phyloP scores from a whole-genome alignment of 2,888 invertebrate genomes.

The Epirrita christyi region DNA sequence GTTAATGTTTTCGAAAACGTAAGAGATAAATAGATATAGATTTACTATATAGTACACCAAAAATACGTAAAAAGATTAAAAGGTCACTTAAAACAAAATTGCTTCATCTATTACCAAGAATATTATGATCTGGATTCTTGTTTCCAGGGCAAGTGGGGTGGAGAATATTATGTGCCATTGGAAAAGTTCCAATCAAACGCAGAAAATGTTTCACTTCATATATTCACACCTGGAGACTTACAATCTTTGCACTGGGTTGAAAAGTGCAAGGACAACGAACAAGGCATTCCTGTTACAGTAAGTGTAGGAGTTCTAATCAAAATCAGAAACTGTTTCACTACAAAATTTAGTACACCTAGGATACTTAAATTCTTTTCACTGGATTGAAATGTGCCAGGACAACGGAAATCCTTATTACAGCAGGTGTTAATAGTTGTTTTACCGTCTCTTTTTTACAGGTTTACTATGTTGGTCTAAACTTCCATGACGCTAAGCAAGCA shows the following conservation, averaged over 20 bases:
- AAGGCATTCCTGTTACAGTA: conserved; percentile 35
- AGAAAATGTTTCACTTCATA: conserved; percentile 32
- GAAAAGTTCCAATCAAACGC: conserved; percentile 23
- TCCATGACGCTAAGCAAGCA: conserved; percentile 50
- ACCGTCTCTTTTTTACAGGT: conserved; percentile 44
- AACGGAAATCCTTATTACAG: no score
- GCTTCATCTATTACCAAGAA: not conserved
- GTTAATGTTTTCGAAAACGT: conserved; percentile 17
- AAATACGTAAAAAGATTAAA: no score
- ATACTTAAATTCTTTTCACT: no score
- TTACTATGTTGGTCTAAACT: conserved; percentile 50
- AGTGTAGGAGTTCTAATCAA: not conserved
- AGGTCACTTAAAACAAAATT: not conserved
- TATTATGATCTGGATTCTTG: not conserved
- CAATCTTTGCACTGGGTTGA: conserved; percentile 48
- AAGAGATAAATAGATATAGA: no score
- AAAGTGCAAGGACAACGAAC: conserved; percentile 17
- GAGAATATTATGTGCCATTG: conserved; percentile 46
- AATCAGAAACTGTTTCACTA: not conserved
- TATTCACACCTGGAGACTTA: conserved; percentile 41
- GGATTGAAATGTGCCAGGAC: no score
- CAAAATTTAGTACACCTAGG: no score
- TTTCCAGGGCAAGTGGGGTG: conserved; percentile 41
- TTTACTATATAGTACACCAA: no score
- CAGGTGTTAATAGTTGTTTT: no score